Percentiles rank a stretch among this genome's conserved stretches.
These are phyloP conservation scores for Acrocephalus arundinaceus DNA, from an alignment of 2,113 vertebrate genomes.

Conservation along the genomic window DNA sequence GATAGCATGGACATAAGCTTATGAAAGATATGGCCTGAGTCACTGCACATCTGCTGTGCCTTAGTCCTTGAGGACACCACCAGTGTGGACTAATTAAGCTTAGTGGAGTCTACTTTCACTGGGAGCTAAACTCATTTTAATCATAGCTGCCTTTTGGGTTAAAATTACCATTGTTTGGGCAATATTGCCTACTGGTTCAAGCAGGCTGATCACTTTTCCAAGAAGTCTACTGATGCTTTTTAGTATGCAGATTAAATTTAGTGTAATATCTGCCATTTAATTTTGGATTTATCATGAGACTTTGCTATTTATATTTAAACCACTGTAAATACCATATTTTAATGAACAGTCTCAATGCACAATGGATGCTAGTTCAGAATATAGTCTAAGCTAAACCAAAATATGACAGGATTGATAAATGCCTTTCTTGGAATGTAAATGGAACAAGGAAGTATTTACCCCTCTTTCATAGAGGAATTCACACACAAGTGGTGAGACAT, in stretches of 20 bases:
- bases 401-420: background rate
- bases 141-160: background rate
- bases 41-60: background rate
- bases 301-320: background rate
- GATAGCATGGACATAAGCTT: background rate
- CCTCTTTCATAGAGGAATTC: background rate
- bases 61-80: background rate
- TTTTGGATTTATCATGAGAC: background rate
- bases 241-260: background rate
- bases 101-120: background rate
- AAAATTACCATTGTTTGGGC: background rate
- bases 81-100: background rate
- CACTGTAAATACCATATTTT: background rate
- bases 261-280: background rate
- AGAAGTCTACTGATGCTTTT: background rate
- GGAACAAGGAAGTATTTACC: background rate
- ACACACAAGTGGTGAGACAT: background rate
- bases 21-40: background rate
- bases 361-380: background rate
- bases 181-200: background rate
- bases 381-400: background rate
- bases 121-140: background rate
- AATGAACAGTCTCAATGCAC: background rate
- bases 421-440: background rate
- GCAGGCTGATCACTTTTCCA: background rate